A percentile compares a stretch with the other conserved stretches of the same genome.
These are phyloP conservation scores for Diorhabda sublineata DNA, from an alignment of 1,140 invertebrate species.

Conservation along the genomic window DNA sequence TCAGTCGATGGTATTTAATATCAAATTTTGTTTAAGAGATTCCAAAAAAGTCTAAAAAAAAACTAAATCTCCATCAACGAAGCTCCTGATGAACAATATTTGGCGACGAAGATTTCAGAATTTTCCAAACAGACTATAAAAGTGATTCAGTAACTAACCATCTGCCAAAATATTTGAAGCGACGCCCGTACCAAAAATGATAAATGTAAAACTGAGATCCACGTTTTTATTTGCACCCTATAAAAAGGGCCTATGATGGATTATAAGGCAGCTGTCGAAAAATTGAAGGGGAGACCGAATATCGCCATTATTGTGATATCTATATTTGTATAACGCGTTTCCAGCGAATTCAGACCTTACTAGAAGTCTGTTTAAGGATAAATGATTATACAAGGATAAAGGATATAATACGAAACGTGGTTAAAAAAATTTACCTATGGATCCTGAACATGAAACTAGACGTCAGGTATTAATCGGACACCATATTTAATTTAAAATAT, in stretches of 20 bases:
- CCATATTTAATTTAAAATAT: too few relatives aligned
- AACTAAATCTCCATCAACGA: too few relatives aligned
- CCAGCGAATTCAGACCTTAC: conserved; percentile 4
- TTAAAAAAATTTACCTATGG: not conserved
- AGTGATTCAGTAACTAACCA: not conserved
- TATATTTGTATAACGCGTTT: conserved; percentile 14
- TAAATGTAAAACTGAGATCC: conserved; percentile 16
- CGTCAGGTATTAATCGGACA: too few relatives aligned
- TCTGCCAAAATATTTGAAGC: not conserved
- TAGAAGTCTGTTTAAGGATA: not conserved
- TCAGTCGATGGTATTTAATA: too few relatives aligned
- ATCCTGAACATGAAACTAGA: not conserved
- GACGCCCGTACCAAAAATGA: conserved; percentile 10
- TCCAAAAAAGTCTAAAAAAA: too few relatives aligned
- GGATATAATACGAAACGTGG: not conserved
- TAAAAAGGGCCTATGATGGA: conserved; percentile 21
- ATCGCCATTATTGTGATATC: conserved; percentile 23
- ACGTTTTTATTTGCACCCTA: conserved; percentile 17
- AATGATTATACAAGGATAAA: not conserved
- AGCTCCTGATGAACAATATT: too few relatives aligned
- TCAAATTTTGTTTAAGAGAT: too few relatives aligned
- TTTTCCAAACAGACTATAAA: too few relatives aligned
- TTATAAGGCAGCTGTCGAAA: conserved; percentile 21
- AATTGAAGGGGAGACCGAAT: conserved; percentile 13
- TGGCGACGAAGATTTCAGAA: too few relatives aligned